A percentile compares a stretch with the other conserved stretches of the same genome.
These are phyloP conservation scores for Brachionus rotundiformis DNA, from an alignment of 1,140 invertebrate genomes.

Conservation along the genomic window DNA sequence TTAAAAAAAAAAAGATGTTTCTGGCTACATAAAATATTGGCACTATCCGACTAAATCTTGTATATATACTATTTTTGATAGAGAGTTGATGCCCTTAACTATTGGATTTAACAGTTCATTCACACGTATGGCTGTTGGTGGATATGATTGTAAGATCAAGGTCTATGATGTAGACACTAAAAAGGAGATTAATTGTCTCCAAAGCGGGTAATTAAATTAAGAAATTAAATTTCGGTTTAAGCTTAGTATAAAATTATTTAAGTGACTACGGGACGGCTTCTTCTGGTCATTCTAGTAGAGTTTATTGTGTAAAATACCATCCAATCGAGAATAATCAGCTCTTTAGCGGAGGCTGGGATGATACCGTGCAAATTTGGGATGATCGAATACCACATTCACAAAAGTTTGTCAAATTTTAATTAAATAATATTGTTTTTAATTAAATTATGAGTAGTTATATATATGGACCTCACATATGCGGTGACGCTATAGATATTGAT, in stretches of 20 bases:
- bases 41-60: constrained; percentile 47
- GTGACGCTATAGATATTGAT: constrained; percentile 48
- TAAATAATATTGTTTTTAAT: background rate
- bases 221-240: background rate
- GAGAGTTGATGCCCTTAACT: constrained; percentile 26
- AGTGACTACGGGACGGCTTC: background rate
- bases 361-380: constrained; percentile 51
- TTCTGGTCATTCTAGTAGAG: constrained; percentile 46
- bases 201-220: constrained; percentile 22
- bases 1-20: too few relatives aligned
- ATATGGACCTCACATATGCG: constrained; percentile 48
- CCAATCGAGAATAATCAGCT: background rate
- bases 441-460: constrained; percentile 41
- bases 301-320: constrained; percentile 37
- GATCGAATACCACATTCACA: constrained; percentile 22
- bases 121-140: background rate
- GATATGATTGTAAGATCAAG: background rate
- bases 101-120: constrained; percentile 39
- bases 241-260: background rate
- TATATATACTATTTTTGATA: constrained; percentile 40
- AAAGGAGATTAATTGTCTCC: constrained; percentile 18
- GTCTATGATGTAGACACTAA: constrained; percentile 37
- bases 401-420: background rate
- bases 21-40: constrained; percentile 51
- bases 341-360: constrained; percentile 52